Percentiles rank a stretch among this genome's conserved stretches.
phyloP scores from a whole-genome alignment of 2,888 invertebrate species.

The Drosophila colorata region DNA sequence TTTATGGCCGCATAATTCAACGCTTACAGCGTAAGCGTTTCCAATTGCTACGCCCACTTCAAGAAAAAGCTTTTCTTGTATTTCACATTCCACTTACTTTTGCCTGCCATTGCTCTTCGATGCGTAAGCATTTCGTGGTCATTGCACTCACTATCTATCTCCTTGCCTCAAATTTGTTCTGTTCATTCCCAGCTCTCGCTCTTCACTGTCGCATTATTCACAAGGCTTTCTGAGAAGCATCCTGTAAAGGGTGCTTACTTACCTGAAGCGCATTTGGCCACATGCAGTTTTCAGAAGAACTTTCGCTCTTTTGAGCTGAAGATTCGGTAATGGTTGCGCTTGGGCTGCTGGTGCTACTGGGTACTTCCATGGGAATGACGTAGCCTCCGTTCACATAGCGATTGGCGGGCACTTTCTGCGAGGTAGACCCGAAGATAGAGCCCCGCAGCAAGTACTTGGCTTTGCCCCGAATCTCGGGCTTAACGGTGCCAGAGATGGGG shows the following conservation, averaged over 20 bases:
- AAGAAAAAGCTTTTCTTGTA: background rate
- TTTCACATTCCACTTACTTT: background rate
- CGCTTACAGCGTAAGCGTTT: background rate
- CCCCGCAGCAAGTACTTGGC: slow-evolving; percentile 82
- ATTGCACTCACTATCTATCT: background rate
- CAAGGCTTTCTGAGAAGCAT: background rate
- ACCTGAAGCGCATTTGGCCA: slow-evolving; percentile 93
- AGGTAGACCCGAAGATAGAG: slow-evolving; percentile 81
- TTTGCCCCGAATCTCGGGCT: slow-evolving; percentile 77
- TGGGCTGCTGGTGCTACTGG: slow-evolving; percentile 50
- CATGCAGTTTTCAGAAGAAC: slow-evolving; percentile 86
- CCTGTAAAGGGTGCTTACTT: slow-evolving; percentile 85
- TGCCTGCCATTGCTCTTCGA: background rate
- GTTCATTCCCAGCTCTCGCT: background rate
- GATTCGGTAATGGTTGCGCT: slow-evolving; percentile 37
- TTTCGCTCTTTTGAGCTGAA: slow-evolving; percentile 50
- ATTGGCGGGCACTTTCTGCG: slow-evolving; percentile 79
- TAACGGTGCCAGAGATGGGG: slow-evolving; percentile 60
- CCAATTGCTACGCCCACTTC: background rate
- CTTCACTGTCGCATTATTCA: background rate
- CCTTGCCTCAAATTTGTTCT: background rate
- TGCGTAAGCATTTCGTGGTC: background rate
- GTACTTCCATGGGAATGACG: slow-evolving; percentile 42
- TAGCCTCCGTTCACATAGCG: slow-evolving; percentile 78
- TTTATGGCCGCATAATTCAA: background rate